Evolutionary conservation across 2,888 invertebrate species (phyloP).

Genomic region (Limnephilus rhombicus): DNA sequence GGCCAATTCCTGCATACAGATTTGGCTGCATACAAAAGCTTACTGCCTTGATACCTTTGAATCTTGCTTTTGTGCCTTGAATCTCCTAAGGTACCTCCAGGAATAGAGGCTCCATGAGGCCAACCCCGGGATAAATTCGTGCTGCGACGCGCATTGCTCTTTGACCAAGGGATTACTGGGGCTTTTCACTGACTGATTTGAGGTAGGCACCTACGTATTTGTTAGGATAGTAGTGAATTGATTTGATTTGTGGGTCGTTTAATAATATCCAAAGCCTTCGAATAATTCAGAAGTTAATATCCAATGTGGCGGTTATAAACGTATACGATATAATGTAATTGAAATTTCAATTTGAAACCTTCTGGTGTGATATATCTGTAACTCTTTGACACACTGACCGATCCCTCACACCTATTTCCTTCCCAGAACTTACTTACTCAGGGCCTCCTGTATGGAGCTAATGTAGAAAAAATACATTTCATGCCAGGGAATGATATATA

Average conservation of each 20-base stretch:
- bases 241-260: neutral
- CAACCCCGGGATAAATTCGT: neutral
- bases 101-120: neutral
- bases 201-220: neutral
- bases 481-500: no score
- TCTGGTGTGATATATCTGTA: no score
- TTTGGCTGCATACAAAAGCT: conserved; percentile 31
- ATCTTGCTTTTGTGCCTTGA: neutral
- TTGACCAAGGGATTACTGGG: neutral
- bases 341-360: no score
- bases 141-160: neutral
- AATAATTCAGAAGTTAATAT: neutral
- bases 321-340: no score
- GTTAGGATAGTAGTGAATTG: neutral
- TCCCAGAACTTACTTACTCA: no score
- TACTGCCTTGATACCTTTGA: neutral
- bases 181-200: neutral
- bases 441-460: no score
- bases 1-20: conserved; percentile 18
- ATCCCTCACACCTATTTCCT: no score
- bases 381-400: no score
- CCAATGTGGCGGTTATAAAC: no score
- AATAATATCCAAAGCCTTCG: neutral
- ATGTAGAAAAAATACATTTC: no score
- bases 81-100: neutral